Evolutionary conservation across 2,113 vertebrate species (phyloP).

Genomic region (Motacilla tschutschensis): DNA sequence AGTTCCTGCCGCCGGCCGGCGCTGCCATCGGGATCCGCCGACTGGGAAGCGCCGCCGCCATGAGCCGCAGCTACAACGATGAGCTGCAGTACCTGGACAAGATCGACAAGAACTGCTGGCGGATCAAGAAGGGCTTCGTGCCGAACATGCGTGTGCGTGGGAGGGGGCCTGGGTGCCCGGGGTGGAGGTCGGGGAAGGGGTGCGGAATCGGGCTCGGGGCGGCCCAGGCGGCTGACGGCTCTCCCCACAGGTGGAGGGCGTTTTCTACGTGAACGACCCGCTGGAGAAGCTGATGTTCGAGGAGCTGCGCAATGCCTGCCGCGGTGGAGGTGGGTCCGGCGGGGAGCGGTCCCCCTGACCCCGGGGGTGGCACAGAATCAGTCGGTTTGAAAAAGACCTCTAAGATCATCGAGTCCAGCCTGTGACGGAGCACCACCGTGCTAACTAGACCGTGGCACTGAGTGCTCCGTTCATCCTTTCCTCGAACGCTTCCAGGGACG

Average conservation of each 20-base stretch:
- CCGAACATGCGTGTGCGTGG: conserved; percentile 92
- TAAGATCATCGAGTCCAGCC: not conserved
- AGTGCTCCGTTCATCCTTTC: too few relatives aligned
- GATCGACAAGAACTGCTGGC: conserved; percentile 86
- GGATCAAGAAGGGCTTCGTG: conserved; percentile 95
- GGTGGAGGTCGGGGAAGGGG: too few relatives aligned
- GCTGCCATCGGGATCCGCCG: not conserved
- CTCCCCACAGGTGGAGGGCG: conserved; percentile 86
- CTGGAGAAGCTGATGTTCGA: conserved; percentile 98
- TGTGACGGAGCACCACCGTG: not conserved
- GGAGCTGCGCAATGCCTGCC: conserved; percentile 91
- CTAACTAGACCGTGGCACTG: not conserved
- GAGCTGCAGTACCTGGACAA: conserved; percentile 95
- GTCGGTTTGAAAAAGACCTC: accelerated
- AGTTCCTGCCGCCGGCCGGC: not conserved
- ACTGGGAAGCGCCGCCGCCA: conserved; percentile 22
- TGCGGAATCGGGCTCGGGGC: too few relatives aligned
- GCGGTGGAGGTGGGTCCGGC: conserved; percentile 84
- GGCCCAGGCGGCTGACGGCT: not conserved
- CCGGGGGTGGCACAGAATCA: too few relatives aligned
- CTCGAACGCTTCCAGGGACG: not conserved
- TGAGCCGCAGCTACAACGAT: conserved; percentile 96
- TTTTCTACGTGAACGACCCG: conserved; percentile 93
- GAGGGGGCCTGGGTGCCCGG: not conserved
- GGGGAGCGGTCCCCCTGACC: not conserved